Evolutionary conservation across 2,113 vertebrate genomes (phyloP), one percentile per base, ranked within the genome.

Genomic region (Brachyhypopomus gauderio): DNA sequence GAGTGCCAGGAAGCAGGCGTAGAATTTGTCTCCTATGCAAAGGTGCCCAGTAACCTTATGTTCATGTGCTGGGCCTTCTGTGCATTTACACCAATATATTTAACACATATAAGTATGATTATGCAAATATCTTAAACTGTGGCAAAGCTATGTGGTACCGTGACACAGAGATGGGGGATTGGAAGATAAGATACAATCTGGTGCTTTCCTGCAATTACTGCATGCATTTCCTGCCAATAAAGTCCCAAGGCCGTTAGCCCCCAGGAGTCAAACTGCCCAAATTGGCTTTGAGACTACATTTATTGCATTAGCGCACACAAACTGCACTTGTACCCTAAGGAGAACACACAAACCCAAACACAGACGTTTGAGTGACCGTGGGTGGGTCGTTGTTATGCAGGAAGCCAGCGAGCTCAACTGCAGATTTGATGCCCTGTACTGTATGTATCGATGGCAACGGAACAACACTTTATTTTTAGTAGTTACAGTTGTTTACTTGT

Each of bases 351-450:
- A 38, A 63, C 62, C 56, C 22, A 34, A 17, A 45, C 41, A 11
- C 45, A 52, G 12, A 52, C 41, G 23, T 20, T 70, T 41, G 6
- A 70, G 36, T n/a, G 36, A 41, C 34, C 36, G 41, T 72, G 69
- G 66, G 78, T 52, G 71, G 78, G 30, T 16, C 5, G 73, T 87
- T 85, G 80, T 73, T 81, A 45, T 69, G 20, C 83, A 88, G 86
- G 87, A 89, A 87, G 72, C 85, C 4, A 48, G 79, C 56, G 36
- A 17, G 30, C 30, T 16, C 79, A 74, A 76, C 85, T 86, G 25
- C 60, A 75, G 75, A 36, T 30, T 63, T 73, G 86, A 77, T 85
- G 73, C 36, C 56, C 4, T 19, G 81, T 16, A 78, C 88, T 52
- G 45, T 52, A 52, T 1, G 45, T 52, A 52, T 14, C 45, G 9